A percentile compares a stretch with the other conserved stretches of the same genome.
Evolutionary conservation across 2,113 vertebrate genomes (phyloP).

Genomic region (Nothocercus julius): DNA sequence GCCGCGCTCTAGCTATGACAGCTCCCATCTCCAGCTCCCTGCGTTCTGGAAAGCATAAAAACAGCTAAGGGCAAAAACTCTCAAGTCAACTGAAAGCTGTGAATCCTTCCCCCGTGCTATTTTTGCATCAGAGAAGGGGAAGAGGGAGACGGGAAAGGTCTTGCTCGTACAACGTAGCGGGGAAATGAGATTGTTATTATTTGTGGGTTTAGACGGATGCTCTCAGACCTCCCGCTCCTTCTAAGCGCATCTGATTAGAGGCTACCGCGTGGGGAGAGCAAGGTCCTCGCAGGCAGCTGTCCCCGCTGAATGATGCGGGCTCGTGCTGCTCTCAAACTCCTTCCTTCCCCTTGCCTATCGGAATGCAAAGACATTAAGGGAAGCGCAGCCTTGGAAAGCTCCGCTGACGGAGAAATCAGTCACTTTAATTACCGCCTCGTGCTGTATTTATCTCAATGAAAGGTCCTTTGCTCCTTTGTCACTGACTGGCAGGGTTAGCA

Average conservation of each 20-base stretch:
- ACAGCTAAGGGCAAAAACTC: neutral
- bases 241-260: neutral
- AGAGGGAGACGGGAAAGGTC: neutral
- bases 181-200: neutral
- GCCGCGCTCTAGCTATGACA: neutral
- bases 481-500: conserved; percentile 46
- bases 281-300: neutral
- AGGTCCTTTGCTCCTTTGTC: conserved; percentile 41
- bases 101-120: neutral
- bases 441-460: conserved; percentile 65
- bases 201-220: neutral
- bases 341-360: neutral
- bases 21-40: neutral
- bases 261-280: fast-evolving
- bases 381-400: conserved; percentile 17
- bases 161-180: neutral
- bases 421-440: conserved; percentile 65
- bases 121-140: neutral
- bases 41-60: neutral
- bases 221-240: neutral
- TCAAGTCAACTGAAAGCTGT: neutral
- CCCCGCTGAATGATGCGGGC: neutral
- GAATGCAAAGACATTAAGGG: neutral
- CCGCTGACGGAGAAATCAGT: conserved; percentile 41
- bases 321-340: neutral